Conservation (phyloP, 2,797 vertebrate species). For the Intellagama lesueurii region DNA sequence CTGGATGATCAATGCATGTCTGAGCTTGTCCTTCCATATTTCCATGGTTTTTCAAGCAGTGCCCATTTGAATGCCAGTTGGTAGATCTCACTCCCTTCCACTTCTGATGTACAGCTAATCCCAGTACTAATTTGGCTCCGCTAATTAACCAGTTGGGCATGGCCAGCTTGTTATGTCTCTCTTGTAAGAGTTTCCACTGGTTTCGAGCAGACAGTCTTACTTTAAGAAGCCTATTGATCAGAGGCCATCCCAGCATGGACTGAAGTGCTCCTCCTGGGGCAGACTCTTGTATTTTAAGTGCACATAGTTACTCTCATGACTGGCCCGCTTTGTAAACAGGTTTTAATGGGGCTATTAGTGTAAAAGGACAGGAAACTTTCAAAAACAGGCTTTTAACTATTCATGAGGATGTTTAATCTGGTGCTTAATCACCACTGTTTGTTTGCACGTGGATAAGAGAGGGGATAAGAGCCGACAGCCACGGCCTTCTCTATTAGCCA, state of each 20-base stretch:
- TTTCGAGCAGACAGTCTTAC: conserved; percentile 84
- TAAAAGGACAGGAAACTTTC: conserved; percentile 96
- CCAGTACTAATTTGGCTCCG: conserved; percentile 54
- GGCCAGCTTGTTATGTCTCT: conserved; percentile 76
- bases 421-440: conserved; percentile 94
- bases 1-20: background rate
- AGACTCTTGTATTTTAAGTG: conserved; percentile 85
- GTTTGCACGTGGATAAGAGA: conserved; percentile 81
- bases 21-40: background rate
- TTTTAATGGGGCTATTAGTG: conserved; percentile 96
- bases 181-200: conserved; percentile 73
- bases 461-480: conserved; percentile 64
- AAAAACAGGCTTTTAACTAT: conserved; percentile 95
- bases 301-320: conserved; percentile 86
- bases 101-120: no score
- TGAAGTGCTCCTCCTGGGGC: conserved; percentile 79
- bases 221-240: conserved; percentile 86
- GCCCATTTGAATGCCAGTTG: background rate
- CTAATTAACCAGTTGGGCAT: conserved; percentile 85
- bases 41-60: conserved; percentile 35
- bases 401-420: conserved; percentile 99
- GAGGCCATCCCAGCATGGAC: conserved; percentile 75
- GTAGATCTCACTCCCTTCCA: background rate
- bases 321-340: conserved; percentile 87
- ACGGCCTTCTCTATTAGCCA: conserved; percentile 72